Evolutionary conservation across 1,140 invertebrate genomes (phyloP).

Genomic region (Colletes gigas): DNA sequence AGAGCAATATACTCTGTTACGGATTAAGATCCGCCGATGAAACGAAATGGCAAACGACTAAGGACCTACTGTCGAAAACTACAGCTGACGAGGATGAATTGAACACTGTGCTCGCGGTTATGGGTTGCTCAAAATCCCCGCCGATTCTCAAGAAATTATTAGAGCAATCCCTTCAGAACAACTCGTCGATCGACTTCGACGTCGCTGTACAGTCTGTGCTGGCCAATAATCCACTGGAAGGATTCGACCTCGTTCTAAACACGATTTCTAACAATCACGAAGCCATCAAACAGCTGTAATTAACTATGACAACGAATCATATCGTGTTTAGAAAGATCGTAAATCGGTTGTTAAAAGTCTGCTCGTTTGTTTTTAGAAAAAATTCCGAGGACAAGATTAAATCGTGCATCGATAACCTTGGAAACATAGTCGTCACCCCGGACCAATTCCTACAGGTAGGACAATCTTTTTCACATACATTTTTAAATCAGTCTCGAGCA

Average conservation of each 20-base stretch:
- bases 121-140: constrained; percentile 50
- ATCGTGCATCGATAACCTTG: constrained; percentile 24
- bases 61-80: constrained; percentile 82
- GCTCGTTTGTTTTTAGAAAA: constrained; percentile 38
- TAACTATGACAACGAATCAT: not conserved
- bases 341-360: not conserved
- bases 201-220: constrained; percentile 75
- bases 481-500: too few relatives aligned
- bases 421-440: constrained; percentile 10
- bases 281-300: constrained; percentile 1
- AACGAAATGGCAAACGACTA: constrained; percentile 85
- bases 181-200: constrained; percentile 62
- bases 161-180: not conserved
- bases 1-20: constrained; percentile 83
- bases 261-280: constrained; percentile 27
- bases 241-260: constrained; percentile 75
- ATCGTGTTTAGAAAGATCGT: not conserved
- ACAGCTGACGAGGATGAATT: constrained; percentile 66
- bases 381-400: not conserved
- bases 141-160: constrained; percentile 34
- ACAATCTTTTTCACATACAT: not conserved
- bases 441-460: constrained; percentile 47
- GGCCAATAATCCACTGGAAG: constrained; percentile 72
- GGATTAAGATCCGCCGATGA: constrained; percentile 84
- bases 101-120: not conserved